Conservation (phyloP, 2,797 vertebrate genomes). For the Pangasius sanitwongsei region DNA sequence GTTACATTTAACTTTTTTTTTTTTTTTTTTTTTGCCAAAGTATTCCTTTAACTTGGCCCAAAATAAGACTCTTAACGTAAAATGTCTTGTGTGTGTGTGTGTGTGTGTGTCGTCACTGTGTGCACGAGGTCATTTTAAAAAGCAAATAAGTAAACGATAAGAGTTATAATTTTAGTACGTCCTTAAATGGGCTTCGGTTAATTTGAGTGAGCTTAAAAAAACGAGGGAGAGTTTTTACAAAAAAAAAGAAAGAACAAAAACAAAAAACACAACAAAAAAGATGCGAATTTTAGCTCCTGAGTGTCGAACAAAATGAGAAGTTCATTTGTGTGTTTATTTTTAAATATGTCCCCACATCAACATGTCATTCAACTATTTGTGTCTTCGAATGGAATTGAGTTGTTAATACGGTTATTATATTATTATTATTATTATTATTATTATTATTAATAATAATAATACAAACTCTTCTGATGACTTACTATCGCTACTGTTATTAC, state of each 20-base stretch:
- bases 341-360: not conserved
- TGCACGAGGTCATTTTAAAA: constrained; percentile 7
- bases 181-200: not conserved
- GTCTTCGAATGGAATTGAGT: constrained; percentile 64
- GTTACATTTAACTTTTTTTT: not conserved
- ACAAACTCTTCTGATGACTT: constrained; percentile 61
- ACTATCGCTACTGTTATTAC: constrained; percentile 77
- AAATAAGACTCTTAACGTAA: not conserved
- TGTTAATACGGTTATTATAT: constrained; percentile 77
- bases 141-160: not conserved
- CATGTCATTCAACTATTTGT: constrained; percentile 60
- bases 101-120: not conserved
- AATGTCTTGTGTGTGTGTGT: too few species aligned
- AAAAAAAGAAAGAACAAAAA: not conserved
- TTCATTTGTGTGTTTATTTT: not conserved
- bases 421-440: constrained; percentile 75
- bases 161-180: not conserved
- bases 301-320: not conserved
- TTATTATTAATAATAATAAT: constrained; percentile 64
- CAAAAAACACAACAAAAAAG: too few species aligned
- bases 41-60: not conserved
- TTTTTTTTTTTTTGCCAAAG: too few species aligned
- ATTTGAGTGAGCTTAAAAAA: not conserved
- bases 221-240: not conserved
- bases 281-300: not conserved